Base-by-base conservation (phyloP, 2,797 vertebrate genomes). In the Malacoctenus gilli region DNA sequence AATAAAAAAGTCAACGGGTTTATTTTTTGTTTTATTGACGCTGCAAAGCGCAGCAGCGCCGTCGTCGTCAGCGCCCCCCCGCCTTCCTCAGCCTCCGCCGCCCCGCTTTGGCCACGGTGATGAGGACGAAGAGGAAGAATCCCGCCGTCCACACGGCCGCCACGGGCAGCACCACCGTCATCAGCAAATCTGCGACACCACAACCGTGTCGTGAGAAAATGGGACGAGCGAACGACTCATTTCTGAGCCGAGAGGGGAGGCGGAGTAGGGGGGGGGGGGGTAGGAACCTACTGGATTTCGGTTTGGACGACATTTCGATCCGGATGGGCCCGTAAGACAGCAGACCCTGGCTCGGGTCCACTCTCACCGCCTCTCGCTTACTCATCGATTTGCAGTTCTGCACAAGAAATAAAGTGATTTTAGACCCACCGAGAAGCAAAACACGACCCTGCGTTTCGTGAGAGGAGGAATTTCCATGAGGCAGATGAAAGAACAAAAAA, bases 291-390 rank as follows among this genome's bases (percentile, higher is more conserved):
- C 91, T 82, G 46, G 70, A 66, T 2, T 34, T 48, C 16, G 63
- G 36, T 57, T 14, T 59, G 7, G 87, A 63, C n/a, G 86, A 80
- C n/a, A 76, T 63, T 12, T 86, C 57, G 0, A 89, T 59, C 64
- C 12, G 85, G 69, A 92, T 91, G 1, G 91, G 91, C 44, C 92
- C 89, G 13, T 93, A 93, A 1, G 91, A 90, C 46, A 93, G 77
- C 4, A 91, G 75, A 31, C 84, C 84, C 39, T 82, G 75, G 23
- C 37, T 6, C 1, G 69, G 62, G n/a, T 81, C 65, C 0, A 55
- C 59, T 28, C 37, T 54, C 39, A 73, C 28, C 0, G 85, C 89
- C 32, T 86, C 89, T 32, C 91, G 75, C 73, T 92, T 92, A 13
- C 56, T 79, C 39, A 88, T 80, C 0, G 77, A 71, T 19, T 86